Conservation (phyloP, 2,888 invertebrate species). For the Cremastinae sp. region DNA sequence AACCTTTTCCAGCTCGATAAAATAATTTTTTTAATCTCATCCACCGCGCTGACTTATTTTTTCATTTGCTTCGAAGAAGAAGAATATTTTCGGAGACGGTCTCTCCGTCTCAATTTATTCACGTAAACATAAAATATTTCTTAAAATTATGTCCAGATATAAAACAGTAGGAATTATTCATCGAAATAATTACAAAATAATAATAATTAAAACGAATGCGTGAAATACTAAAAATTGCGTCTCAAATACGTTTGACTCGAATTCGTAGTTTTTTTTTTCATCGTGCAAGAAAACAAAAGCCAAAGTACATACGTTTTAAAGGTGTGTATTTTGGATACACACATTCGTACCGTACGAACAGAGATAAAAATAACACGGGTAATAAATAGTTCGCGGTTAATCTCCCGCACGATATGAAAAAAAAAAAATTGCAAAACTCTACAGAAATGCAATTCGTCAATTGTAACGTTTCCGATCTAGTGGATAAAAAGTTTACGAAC, state of each 20-base stretch:
- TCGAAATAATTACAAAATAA: constrained; percentile 32
- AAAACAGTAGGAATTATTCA: constrained; percentile 49
- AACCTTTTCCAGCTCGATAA: constrained; percentile 24
- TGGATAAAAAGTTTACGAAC: not conserved
- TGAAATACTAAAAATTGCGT: too few species aligned
- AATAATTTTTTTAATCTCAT: constrained; percentile 18
- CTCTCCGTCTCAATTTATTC: constrained; percentile 30
- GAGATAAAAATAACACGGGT: constrained; percentile 13
- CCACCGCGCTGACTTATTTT: not conserved
- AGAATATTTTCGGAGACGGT: constrained; percentile 3
- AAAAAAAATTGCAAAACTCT: constrained; percentile 29
- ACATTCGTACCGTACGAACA: not conserved
- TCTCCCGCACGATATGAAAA: constrained; percentile 2
- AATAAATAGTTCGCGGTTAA: constrained; percentile 27
- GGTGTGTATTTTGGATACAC: not conserved
- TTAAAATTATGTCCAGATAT: constrained; percentile 23
- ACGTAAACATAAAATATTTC: constrained; percentile 45
- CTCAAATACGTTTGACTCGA: too few species aligned
- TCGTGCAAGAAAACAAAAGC: not conserved
- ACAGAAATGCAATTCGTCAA: constrained; percentile 35
- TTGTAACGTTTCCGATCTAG: constrained; percentile 5
- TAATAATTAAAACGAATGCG: too few species aligned
- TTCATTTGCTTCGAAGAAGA: not conserved
- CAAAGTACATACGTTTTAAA: not conserved
- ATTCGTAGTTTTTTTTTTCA: not conserved